A percentile compares a stretch with the other conserved stretches of the same genome.
Evolutionary conservation across 2,797 vertebrate species (phyloP).

Genomic region (Varecia variegata): DNA sequence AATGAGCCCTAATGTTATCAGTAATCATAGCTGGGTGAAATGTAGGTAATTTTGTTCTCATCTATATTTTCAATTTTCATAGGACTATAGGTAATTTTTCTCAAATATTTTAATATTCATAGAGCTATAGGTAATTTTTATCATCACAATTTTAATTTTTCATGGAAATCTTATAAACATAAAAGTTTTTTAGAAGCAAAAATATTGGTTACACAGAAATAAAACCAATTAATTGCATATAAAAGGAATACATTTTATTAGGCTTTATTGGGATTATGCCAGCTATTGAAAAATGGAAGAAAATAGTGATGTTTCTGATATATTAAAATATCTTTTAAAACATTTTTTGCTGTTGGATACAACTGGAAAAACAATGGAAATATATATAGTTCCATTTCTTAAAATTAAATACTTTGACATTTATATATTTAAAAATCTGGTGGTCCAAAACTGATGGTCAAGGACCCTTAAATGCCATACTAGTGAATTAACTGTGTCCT

Average conservation of each 20-base stretch:
- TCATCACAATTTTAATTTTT: background rate
- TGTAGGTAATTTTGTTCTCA: background rate
- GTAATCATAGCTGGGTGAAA: background rate
- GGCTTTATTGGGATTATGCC: background rate
- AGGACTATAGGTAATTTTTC: background rate
- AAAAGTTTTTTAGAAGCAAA: background rate
- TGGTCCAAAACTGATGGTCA: background rate
- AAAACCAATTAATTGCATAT: background rate
- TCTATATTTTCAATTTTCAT: conserved; percentile 30
- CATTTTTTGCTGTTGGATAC: background rate
- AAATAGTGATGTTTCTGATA: background rate
- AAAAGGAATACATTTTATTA: background rate
- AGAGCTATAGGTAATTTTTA: background rate
- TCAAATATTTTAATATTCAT: background rate
- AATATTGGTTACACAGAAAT: background rate
- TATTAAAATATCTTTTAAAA: background rate
- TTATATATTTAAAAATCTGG: background rate
- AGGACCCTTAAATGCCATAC: background rate
- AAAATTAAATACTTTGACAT: background rate
- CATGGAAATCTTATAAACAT: background rate
- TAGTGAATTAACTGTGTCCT: background rate
- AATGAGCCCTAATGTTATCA: background rate
- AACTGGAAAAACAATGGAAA: background rate
- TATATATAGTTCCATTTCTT: background rate
- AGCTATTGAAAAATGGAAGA: background rate